Conservation (phyloP, 2,113 vertebrate species). For the Halcyon senegalensis region DNA sequence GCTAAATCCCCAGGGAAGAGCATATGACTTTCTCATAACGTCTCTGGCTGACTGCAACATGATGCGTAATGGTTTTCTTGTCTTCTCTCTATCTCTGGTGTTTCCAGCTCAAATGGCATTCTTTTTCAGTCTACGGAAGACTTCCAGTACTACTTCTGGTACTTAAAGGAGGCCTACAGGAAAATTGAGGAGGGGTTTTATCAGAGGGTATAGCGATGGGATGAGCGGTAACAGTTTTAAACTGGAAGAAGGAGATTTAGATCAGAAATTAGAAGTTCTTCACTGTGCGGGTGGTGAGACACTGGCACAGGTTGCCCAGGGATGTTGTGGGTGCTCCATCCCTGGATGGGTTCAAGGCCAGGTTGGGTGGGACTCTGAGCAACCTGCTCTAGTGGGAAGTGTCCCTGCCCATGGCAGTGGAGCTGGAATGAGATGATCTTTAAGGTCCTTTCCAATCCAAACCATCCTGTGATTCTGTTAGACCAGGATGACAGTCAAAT, state of each 20-base stretch:
- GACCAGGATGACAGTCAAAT: neutral
- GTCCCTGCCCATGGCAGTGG: neutral
- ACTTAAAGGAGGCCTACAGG: neutral
- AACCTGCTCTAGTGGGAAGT: neutral
- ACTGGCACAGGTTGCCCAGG: neutral
- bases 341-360: neutral
- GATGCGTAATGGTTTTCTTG: fast-evolving
- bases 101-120: neutral
- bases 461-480: neutral
- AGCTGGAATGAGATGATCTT: neutral
- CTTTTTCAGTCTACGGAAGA: neutral
- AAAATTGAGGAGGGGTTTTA: neutral
- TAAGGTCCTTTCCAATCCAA: neutral
- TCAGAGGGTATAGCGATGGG: neutral
- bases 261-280: neutral
- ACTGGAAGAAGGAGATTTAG: neutral
- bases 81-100: neutral
- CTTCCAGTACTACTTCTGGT: neutral
- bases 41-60: neutral
- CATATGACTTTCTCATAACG: neutral
- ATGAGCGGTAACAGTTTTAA: neutral
- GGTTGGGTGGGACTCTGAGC: neutral
- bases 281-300: neutral
- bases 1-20: neutral
- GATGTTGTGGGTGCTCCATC: neutral